Evolutionary conservation across 2,888 invertebrate species (phyloP).

Genomic region (Orgyia antiqua): DNA sequence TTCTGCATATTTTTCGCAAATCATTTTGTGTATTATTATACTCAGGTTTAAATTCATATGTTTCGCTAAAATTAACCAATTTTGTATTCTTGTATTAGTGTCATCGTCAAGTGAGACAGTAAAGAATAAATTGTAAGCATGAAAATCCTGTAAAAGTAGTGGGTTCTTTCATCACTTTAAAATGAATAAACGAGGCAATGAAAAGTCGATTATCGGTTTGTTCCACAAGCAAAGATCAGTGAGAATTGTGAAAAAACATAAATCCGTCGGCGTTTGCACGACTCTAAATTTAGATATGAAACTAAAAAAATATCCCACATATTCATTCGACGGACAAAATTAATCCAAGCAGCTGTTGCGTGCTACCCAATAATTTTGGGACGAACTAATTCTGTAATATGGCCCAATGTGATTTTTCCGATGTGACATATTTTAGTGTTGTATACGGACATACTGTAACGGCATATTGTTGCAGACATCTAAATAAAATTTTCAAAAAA

Average conservation of each 20-base stretch:
- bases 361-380: slow-evolving; percentile 23
- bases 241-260: slow-evolving; percentile 13
- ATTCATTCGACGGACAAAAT: slow-evolving; percentile 49
- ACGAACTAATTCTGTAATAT: slow-evolving; percentile 19
- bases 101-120: too few relatives aligned
- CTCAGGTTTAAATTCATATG: too few relatives aligned
- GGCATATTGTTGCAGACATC: too few relatives aligned
- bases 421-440: too few relatives aligned
- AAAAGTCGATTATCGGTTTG: background rate
- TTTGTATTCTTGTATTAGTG: too few relatives aligned
- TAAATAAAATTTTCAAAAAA: too few relatives aligned
- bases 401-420: slow-evolving; percentile 10
- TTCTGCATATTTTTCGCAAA: too few relatives aligned
- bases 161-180: background rate
- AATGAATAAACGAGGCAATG: background rate
- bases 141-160: too few relatives aligned
- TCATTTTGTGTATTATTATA: too few relatives aligned
- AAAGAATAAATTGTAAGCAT: too few relatives aligned
- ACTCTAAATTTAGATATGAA: slow-evolving; percentile 40
- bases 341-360: slow-evolving; percentile 58
- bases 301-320: slow-evolving; percentile 27
- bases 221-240: slow-evolving; percentile 4
- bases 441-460: too few relatives aligned
- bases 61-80: too few relatives aligned
- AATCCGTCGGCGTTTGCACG: slow-evolving; percentile 28